Percentiles rank a stretch among this genome's conserved stretches.
These are phyloP conservation scores for Platichthys stellatus DNA, from an alignment of 2,113 vertebrate genomes.

Conservation along the genomic window DNA sequence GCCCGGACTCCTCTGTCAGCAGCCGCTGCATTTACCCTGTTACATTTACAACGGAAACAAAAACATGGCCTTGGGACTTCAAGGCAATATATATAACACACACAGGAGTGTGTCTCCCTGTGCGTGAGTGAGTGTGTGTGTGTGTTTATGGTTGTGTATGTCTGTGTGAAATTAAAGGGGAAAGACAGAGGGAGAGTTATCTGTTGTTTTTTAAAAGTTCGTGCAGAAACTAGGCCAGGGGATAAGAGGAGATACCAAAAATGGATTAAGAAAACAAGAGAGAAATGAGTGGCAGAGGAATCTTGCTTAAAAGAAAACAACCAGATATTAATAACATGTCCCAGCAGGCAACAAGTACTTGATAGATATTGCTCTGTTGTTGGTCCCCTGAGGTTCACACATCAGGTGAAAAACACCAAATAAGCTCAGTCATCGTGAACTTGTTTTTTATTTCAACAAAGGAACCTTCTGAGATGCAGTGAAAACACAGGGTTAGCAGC, in stretches of 20 bases:
- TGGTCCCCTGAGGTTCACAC: slow-evolving; percentile 29
- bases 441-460: slow-evolving; percentile 11
- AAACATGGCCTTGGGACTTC: slow-evolving; percentile 74
- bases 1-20: slow-evolving; percentile 52
- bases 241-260: slow-evolving; percentile 51
- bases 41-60: slow-evolving; percentile 76
- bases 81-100: slow-evolving; percentile 48
- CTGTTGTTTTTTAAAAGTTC: slow-evolving; percentile 35
- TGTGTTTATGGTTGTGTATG: slow-evolving; percentile 26
- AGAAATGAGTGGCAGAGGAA: slow-evolving; percentile 35
- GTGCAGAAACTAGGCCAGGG: slow-evolving; percentile 28
- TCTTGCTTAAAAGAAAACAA: too few species aligned
- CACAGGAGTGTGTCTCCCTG: slow-evolving; percentile 19
- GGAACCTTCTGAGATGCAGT: slow-evolving; percentile 22
- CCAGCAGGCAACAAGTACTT: slow-evolving; percentile 22
- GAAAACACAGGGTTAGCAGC: slow-evolving; percentile 20
- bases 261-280: slow-evolving; percentile 55
- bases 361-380: slow-evolving; percentile 26
- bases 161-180: slow-evolving; percentile 14
- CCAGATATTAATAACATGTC: slow-evolving; percentile 18
- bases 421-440: slow-evolving; percentile 9
- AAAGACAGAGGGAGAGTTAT: slow-evolving; percentile 32
- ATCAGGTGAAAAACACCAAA: slow-evolving; percentile 34
- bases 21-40: slow-evolving; percentile 58
- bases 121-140: slow-evolving; percentile 30